Evolutionary conservation across 2,113 vertebrate species (phyloP).

Genomic region (Asarcornis scutulata): DNA sequence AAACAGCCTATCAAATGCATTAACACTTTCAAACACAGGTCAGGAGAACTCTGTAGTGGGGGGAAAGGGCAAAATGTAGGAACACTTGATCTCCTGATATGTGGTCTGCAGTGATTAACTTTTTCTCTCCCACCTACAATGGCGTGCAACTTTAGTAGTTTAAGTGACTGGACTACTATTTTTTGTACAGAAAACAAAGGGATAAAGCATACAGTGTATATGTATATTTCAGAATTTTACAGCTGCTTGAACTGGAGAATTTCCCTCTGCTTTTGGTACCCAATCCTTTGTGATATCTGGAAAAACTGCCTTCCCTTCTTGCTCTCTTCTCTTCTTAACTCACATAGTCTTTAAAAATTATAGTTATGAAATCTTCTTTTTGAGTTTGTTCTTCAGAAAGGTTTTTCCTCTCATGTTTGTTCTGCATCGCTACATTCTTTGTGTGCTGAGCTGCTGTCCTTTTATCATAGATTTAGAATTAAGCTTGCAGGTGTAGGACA

Average conservation of each 20-base stretch:
- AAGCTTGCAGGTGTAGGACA: background rate
- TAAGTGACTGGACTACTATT: background rate
- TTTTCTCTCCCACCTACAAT: background rate
- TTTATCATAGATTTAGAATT: background rate
- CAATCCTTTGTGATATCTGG: background rate
- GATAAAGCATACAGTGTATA: accelerated
- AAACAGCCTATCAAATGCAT: constrained; percentile 18
- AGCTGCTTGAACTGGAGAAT: background rate
- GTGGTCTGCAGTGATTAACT: background rate
- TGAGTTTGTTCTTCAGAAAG: background rate
- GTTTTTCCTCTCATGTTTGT: background rate
- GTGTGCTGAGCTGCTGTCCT: background rate
- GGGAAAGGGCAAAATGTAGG: background rate
- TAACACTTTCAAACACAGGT: background rate
- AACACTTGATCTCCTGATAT: background rate
- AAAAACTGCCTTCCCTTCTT: background rate
- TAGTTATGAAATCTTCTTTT: background rate
- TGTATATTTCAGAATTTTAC: background rate
- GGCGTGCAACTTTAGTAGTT: background rate
- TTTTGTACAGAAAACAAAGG: background rate
- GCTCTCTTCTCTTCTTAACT: background rate
- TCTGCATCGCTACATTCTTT: background rate
- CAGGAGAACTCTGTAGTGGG: background rate
- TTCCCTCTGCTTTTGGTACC: background rate
- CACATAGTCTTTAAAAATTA: accelerated